Base-by-base conservation (phyloP, 1,140 invertebrate species). In the Penaeus vannamei region DNA sequence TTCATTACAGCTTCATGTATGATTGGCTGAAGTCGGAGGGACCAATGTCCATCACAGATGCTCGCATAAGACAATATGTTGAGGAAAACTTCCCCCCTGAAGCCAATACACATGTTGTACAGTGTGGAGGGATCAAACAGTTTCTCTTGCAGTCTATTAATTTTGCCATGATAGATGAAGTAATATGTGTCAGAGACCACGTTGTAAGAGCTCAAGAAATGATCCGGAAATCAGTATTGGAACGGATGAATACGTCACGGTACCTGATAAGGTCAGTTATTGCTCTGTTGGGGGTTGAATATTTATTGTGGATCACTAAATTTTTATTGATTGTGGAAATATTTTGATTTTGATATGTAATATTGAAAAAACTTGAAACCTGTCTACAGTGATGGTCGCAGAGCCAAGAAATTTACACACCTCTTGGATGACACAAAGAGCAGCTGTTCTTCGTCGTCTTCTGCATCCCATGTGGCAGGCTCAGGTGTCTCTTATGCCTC, bases 81-180 rank as follows among this genome's bases (percentile, higher is more conserved):
- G 53, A 85, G 4, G 89, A 90, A 36, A 87, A 87, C 69, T 90
- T 90, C 85, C 89, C 85, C 7, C 80, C 29, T 14, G 85, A 90
- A 53, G 89, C 89, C 20, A 22, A 59, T 19, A 64, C 59, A 17
- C 84, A 90, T 66, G 89, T 90, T 17, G 79, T 22, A 59, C 85
- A 87, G 60, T 90, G 89, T 84, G 85, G 89, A 14, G 85, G 89
- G 4, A 90, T 90, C 32, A 76, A 66, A 26, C 76, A 81, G 22
- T 83, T 90, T 32, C 85, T 90, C 12, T 83, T 87, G 66, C 89
- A 90, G 69, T 90, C 89, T 32, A 60, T 90, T 80, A 84, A 86
- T 22, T 90, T 90, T 80, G 89, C 89, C 20, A 83, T 90, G 85
- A 90, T 90, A 36, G 89, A 90, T 64, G 81, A 87, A 22, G 46